Evolutionary conservation across 2,797 vertebrate genomes (phyloP).

Genomic region (Delichon dasypus): DNA sequence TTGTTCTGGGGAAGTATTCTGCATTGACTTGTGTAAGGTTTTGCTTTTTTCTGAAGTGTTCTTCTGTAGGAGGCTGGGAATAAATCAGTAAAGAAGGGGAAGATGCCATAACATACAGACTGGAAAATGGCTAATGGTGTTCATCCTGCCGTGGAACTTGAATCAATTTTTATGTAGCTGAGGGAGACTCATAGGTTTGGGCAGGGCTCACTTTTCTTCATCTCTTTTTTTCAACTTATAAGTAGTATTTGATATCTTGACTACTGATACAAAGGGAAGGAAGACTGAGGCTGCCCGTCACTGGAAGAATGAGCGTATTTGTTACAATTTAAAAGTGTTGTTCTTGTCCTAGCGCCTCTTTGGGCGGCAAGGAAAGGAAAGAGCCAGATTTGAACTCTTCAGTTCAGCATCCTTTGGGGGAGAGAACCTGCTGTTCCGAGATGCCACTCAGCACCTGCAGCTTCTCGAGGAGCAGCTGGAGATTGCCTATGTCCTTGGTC

Average conservation of each 20-base stretch:
- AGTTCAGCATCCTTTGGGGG: constrained; percentile 79
- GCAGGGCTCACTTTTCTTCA: not conserved
- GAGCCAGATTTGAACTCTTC: constrained; percentile 84
- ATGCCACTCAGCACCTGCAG: constrained; percentile 79
- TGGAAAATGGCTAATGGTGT: not conserved
- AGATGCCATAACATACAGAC: not conserved
- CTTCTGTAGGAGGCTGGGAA: not conserved
- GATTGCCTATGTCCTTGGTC: constrained; percentile 85
- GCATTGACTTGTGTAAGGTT: not conserved
- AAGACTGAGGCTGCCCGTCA: not conserved
- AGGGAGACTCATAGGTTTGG: not conserved
- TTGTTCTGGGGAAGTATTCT: not conserved
- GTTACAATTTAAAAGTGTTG: not conserved
- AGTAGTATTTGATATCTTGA: not conserved
- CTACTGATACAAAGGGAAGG: not conserved
- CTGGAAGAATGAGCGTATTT: not conserved
- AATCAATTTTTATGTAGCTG: not conserved
- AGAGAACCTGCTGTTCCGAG: constrained; percentile 86
- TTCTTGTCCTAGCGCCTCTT: constrained; percentile 79
- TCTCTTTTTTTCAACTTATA: not conserved
- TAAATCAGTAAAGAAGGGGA: not conserved
- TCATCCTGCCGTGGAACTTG: not conserved
- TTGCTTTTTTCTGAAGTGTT: not conserved
- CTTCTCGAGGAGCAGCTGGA: constrained; percentile 80
- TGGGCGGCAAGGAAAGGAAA: constrained; percentile 80